phyloP scores from a whole-genome alignment of 2,888 invertebrate genomes.

The Sphaeridia pumilis region DNA sequence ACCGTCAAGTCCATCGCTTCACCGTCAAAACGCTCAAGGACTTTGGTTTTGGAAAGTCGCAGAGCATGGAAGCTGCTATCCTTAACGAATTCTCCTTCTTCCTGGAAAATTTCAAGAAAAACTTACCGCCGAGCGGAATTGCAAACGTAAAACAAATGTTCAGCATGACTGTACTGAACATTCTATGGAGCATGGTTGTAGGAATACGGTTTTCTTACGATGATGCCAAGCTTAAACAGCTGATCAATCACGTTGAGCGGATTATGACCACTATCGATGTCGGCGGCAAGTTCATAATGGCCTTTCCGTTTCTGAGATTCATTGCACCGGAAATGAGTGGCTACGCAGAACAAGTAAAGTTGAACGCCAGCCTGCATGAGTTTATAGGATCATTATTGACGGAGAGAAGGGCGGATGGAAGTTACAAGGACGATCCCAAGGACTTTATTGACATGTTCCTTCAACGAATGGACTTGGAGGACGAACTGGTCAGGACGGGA shows the following conservation, averaged over 20 bases:
- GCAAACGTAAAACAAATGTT: slow-evolving; percentile 18
- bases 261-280: slow-evolving; percentile 2
- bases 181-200: slow-evolving; percentile 21
- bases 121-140: slow-evolving; percentile 2
- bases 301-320: not conserved
- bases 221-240: slow-evolving; percentile 14
- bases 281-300: not conserved
- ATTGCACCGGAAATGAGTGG: not conserved
- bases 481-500: not conserved
- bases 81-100: slow-evolving; percentile 15
- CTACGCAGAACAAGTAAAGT: not conserved
- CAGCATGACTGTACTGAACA: slow-evolving; percentile 19
- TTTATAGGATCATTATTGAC: slow-evolving; percentile 12
- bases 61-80: slow-evolving; percentile 17
- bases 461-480: slow-evolving; percentile 14
- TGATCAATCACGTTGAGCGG: slow-evolving; percentile 12
- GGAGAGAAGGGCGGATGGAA: slow-evolving; percentile 13
- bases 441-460: slow-evolving; percentile 24
- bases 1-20: slow-evolving; percentile 18
- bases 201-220: slow-evolving; percentile 17
- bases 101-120: slow-evolving; percentile 5
- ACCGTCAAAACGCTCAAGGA: slow-evolving; percentile 12
- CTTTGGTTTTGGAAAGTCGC: slow-evolving; percentile 22
- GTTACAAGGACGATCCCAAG: slow-evolving; percentile 16
- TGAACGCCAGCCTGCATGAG: not conserved